These are phyloP conservation scores for Drosophila kuntzei DNA, from an alignment of 2,888 invertebrate species.

Conservation along the genomic window DNA sequence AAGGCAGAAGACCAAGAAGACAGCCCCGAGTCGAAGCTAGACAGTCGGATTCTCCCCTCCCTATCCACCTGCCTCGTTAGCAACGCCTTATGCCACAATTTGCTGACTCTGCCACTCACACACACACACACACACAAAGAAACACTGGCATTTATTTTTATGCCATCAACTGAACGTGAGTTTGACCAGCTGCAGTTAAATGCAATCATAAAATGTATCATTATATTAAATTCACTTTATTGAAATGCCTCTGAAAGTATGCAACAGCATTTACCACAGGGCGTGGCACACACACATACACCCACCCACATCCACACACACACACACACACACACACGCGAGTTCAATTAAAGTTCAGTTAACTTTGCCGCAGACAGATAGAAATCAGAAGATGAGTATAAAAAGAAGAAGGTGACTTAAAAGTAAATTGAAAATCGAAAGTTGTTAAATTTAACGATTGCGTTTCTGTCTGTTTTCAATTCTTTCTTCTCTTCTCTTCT, in stretches of 20 bases:
- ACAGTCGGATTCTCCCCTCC: background rate
- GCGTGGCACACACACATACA: slow-evolving; percentile 1
- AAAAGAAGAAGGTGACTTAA: slow-evolving; percentile 32
- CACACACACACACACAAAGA: slow-evolving; percentile 17
- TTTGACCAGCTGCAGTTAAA: slow-evolving; percentile 76
- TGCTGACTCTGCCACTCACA: slow-evolving; percentile 65
- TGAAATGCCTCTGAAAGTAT: slow-evolving; percentile 43
- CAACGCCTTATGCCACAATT: slow-evolving; percentile 63
- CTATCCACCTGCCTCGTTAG: slow-evolving; percentile 48
- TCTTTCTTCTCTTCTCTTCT: slow-evolving; percentile 1
- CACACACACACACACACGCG: slow-evolving; percentile 11
- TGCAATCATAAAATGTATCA: slow-evolving; percentile 79
- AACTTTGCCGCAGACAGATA: slow-evolving; percentile 28
- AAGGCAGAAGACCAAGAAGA: slow-evolving; percentile 13
- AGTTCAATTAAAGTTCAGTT: slow-evolving; percentile 60
- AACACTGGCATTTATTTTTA: slow-evolving; percentile 43
- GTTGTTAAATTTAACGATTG: slow-evolving; percentile 80
- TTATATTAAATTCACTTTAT: slow-evolving; percentile 66
- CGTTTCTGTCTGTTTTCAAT: slow-evolving; percentile 8
- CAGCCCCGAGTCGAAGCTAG: slow-evolving; percentile 22
- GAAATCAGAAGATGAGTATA: background rate
- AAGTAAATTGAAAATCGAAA: slow-evolving; percentile 83
- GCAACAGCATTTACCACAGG: slow-evolving; percentile 42
- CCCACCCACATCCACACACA: slow-evolving; percentile 1
- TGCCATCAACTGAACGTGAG: slow-evolving; percentile 57